Conservation (phyloP, 2,797 vertebrate species). For the Moxostoma hubbsi region DNA sequence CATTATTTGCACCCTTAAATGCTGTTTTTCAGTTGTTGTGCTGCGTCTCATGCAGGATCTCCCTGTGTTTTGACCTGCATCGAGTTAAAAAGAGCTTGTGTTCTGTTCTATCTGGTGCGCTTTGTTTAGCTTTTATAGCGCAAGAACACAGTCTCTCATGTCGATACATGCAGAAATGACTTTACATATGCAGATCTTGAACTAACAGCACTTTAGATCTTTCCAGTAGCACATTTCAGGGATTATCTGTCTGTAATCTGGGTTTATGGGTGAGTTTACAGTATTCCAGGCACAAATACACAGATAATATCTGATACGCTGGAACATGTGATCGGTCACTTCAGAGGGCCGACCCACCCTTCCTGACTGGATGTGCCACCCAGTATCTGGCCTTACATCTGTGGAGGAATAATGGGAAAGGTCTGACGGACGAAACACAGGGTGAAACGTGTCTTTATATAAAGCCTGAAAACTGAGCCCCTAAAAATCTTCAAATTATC, state of each 20-base stretch:
- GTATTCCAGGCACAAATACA: conserved; percentile 19
- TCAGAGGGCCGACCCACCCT: conserved; percentile 33
- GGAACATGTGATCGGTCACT: conserved; percentile 26
- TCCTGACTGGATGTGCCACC: conserved; percentile 54
- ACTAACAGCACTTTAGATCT: neutral
- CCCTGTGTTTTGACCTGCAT: no score
- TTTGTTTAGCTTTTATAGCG: no score
- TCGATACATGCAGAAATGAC: no score
- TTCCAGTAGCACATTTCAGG: neutral
- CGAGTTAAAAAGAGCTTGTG: no score
- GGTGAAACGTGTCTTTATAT: neutral
- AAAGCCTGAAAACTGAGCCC: neutral
- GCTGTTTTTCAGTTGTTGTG: no score
- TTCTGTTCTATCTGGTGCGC: no score
- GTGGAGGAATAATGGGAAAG: conserved; percentile 42
- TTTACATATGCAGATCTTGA: neutral
- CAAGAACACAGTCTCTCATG: no score
- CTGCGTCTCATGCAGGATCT: no score
- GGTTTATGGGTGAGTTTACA: conserved; percentile 2
- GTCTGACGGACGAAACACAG: neutral
- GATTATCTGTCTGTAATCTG: neutral
- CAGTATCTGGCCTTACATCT: conserved; percentile 48
- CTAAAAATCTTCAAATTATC: neutral
- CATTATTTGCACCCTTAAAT: no score
- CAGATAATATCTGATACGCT: conserved; percentile 27